Evolutionary conservation across 2,888 invertebrate genomes (phyloP).

Genomic region (Sisyra nigra): DNA sequence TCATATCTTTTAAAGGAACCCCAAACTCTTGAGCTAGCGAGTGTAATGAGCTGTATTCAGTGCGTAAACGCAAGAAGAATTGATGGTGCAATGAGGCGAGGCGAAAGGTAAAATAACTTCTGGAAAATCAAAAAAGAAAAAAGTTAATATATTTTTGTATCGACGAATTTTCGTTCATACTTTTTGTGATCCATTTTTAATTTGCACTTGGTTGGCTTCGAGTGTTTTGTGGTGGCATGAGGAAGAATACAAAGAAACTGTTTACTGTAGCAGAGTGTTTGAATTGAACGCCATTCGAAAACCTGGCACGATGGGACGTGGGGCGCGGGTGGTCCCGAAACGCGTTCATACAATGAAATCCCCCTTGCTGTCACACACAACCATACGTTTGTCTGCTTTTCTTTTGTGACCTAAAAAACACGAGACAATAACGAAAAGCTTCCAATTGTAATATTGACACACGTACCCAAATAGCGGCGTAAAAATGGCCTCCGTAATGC

Average conservation of each 20-base stretch:
- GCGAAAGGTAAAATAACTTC: constrained; percentile 60
- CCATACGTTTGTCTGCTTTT: constrained; percentile 42
- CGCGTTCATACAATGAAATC: constrained; percentile 42
- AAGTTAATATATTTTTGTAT: background rate
- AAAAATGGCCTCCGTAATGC: constrained; percentile 62
- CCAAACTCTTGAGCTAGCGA: constrained; percentile 43
- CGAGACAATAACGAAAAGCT: constrained; percentile 4
- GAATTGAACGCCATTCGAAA: constrained; percentile 56
- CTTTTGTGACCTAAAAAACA: constrained; percentile 33
- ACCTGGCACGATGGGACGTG: constrained; percentile 26
- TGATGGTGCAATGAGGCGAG: constrained; percentile 64
- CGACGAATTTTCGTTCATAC: constrained; percentile 24
- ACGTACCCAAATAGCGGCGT: constrained; percentile 47
- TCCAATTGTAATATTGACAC: background rate
- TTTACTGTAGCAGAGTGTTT: constrained; percentile 60
- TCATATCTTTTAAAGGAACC: constrained; percentile 32
- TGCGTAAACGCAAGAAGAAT: constrained; percentile 54
- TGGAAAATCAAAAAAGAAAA: constrained; percentile 21
- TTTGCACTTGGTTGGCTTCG: constrained; percentile 48
- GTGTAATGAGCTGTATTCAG: constrained; percentile 51
- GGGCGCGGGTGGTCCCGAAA: constrained; percentile 20
- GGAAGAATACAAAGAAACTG: constrained; percentile 42
- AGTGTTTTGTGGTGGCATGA: constrained; percentile 33
- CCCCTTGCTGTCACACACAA: constrained; percentile 46
- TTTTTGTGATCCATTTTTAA: constrained; percentile 57